Evolutionary conservation across 2,797 vertebrate species (phyloP).

Genomic region (Gymnoscopelus braueri): DNA sequence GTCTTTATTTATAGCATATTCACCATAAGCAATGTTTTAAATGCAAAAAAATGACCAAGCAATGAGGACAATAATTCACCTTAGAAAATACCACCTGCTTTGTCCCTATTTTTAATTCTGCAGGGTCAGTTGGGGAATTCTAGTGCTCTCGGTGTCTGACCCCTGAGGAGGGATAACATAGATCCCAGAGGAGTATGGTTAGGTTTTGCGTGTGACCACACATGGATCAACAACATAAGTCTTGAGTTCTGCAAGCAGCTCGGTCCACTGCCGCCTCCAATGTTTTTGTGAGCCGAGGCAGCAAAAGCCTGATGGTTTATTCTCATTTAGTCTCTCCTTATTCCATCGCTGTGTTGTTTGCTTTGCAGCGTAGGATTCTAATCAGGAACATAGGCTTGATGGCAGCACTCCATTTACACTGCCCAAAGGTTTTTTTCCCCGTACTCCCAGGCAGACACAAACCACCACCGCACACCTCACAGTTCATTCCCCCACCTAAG

Average conservation of each 20-base stretch:
- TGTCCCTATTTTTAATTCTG: slow-evolving; percentile 49
- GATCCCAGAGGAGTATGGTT: slow-evolving; percentile 64
- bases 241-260: slow-evolving; percentile 27
- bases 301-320: slow-evolving; percentile 48
- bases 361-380: slow-evolving; percentile 44
- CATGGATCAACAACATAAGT: slow-evolving; percentile 68
- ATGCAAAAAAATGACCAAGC: background rate
- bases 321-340: slow-evolving; percentile 19
- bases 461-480: slow-evolving; percentile 53
- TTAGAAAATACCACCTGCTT: slow-evolving; percentile 52
- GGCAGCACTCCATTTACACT: slow-evolving; percentile 46
- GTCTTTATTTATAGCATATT: slow-evolving; percentile 6
- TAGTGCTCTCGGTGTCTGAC: slow-evolving; percentile 45
- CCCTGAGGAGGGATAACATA: slow-evolving; percentile 48
- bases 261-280: slow-evolving; percentile 34
- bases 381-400: slow-evolving; percentile 35
- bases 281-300: slow-evolving; percentile 34
- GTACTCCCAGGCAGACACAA: slow-evolving; percentile 27
- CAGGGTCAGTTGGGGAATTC: slow-evolving; percentile 65
- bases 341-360: slow-evolving; percentile 47
- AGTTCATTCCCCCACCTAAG: slow-evolving; percentile 49
- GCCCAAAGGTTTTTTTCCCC: slow-evolving; percentile 44
- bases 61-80: slow-evolving; percentile 7
- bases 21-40: background rate
- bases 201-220: slow-evolving; percentile 68